Conservation (phyloP, 2,888 invertebrate genomes). For the Balanococcus diminutus region DNA sequence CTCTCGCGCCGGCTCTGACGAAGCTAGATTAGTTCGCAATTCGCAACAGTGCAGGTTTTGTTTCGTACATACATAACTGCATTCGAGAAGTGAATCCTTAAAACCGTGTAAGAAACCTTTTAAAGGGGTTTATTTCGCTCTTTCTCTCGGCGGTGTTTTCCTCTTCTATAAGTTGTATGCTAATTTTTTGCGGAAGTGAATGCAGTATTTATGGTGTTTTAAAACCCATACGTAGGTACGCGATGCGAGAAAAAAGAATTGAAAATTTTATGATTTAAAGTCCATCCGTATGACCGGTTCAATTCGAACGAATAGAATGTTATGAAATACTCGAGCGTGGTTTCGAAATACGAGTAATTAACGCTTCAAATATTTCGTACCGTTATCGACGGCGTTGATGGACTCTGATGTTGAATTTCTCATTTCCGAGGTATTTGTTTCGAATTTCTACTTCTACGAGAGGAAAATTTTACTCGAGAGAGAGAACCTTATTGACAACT, state of each 20-base stretch:
- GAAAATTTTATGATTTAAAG: neutral
- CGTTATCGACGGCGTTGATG: no score
- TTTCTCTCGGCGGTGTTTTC: neutral
- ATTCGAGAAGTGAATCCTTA: conserved; percentile 16
- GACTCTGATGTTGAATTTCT: no score
- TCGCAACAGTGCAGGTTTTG: neutral
- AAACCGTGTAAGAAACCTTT: conserved; percentile 31
- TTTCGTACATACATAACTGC: neutral
- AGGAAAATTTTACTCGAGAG: neutral
- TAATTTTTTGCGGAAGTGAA: conserved; percentile 3
- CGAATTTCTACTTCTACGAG: neutral
- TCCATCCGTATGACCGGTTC: neutral
- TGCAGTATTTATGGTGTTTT: neutral
- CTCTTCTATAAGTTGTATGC: neutral
- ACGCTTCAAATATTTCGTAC: neutral
- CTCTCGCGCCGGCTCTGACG: no score
- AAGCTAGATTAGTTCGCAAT: neutral
- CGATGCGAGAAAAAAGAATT: neutral
- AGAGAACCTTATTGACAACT: no score
- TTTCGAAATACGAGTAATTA: no score
- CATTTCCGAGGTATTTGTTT: neutral
- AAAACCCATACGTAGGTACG: neutral
- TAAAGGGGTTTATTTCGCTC: neutral
- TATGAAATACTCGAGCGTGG: neutral
- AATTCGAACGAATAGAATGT: neutral